Percentiles rank a stretch among this genome's conserved stretches.
phyloP scores from a whole-genome alignment of 2,113 vertebrate genomes.

The Egretta garzetta region DNA sequence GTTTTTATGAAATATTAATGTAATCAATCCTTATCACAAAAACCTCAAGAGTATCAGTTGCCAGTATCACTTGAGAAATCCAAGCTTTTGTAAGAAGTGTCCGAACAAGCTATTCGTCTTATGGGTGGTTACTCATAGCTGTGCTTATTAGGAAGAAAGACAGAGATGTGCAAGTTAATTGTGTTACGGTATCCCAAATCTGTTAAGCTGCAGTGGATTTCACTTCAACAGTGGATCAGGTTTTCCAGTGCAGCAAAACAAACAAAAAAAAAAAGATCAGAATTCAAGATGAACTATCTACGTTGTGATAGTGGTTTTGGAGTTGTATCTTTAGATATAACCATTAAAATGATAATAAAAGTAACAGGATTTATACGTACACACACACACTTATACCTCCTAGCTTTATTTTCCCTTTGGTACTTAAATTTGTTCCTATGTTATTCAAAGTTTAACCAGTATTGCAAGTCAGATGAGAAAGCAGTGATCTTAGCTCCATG shows the following conservation, averaged over 20 bases:
- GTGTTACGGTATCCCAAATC: fast-evolving
- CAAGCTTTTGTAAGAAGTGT: background rate
- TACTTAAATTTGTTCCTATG: background rate
- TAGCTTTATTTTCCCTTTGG: background rate
- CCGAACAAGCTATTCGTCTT: background rate
- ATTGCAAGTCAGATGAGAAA: background rate
- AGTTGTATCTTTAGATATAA: background rate
- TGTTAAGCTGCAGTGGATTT: background rate
- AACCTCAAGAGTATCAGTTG: background rate
- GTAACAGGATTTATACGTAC: background rate
- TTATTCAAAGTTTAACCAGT: background rate
- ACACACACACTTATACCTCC: background rate
- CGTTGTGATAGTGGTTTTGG: background rate
- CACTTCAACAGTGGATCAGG: background rate
- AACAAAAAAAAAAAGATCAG: background rate
- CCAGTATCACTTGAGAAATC: background rate
- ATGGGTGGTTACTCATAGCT: background rate
- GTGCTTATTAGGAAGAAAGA: background rate
- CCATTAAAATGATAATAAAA: background rate
- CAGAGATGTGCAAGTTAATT: background rate
- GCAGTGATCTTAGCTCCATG: background rate
- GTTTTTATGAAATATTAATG: background rate
- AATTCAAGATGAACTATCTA: background rate
- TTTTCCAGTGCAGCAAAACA: background rate
- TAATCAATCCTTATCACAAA: background rate